phyloP scores from a whole-genome alignment of 1,140 invertebrate species.

The Brachionus plicatilis region DNA sequence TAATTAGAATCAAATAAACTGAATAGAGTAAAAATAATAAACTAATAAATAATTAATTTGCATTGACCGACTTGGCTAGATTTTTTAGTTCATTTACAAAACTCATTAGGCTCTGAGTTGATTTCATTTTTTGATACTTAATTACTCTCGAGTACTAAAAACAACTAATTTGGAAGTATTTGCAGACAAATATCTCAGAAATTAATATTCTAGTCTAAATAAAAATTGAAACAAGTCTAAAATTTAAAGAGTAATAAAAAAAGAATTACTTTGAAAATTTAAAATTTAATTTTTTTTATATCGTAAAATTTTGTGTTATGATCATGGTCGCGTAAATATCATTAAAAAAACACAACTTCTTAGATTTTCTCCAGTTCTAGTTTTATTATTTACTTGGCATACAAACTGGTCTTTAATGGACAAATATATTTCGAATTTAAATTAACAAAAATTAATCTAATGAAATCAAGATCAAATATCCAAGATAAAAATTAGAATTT shows the following conservation, averaged over 20 bases:
- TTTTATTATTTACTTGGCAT: too few species aligned
- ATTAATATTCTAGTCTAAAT: not conserved
- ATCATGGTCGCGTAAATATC: too few species aligned
- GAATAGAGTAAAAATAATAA: not conserved
- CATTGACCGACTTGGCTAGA: not conserved
- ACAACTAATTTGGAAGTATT: not conserved
- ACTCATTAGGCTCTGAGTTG: not conserved
- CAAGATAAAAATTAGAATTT: too few species aligned
- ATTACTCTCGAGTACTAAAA: not conserved
- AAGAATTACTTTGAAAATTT: not conserved
- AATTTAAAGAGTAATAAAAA: not conserved
- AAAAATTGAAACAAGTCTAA: not conserved
- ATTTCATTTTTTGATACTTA: not conserved
- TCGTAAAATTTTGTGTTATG: not conserved
- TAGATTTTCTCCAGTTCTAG: too few species aligned
- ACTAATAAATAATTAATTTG: not conserved
- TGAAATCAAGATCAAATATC: too few species aligned
- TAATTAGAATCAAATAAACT: not conserved
- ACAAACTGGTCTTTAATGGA: too few species aligned
- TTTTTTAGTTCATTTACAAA: not conserved
- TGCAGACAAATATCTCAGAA: not conserved
- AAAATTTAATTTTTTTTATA: not conserved
- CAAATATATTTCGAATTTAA: too few species aligned
- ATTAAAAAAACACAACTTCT: too few species aligned
- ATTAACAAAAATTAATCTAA: too few species aligned